Evolutionary conservation across 2,888 invertebrate genomes (phyloP), one percentile per base, ranked within the genome.

Genomic region (Hypselothyrea guttata): DNA sequence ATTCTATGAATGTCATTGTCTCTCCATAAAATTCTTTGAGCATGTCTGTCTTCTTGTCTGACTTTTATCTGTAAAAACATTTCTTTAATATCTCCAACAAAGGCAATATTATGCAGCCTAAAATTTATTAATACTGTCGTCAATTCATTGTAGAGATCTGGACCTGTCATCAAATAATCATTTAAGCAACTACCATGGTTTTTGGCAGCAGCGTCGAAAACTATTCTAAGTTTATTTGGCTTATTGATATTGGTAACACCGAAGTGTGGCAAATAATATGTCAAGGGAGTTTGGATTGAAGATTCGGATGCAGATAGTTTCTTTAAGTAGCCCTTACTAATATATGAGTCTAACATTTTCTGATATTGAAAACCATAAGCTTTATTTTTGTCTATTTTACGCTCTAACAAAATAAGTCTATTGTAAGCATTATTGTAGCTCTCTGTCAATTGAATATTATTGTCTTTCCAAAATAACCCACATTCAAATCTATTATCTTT

Each of bases 21-120:
- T 13, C 16, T 15, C 44, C 44, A 44, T 11, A 33, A 31, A 44
- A 44, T 44, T 44, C 18, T 16, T 31, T 44, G 31, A 2, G 44
- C 44, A 2, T 4, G 16, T 33, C 31, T 22, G 5, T 22, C 22
- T 22, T 22, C 22, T 22, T 22, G 22, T 22, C 22, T 22, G 1
- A 27, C 11, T 12, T 27, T 34, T 12, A 46, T 46, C 22, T 46
- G 33, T 18, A 34, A n/a, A 31, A 44, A 44, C 42, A 30, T 18
- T n/a, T 33, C 11, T 3, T 15, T 15, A 13, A 34, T 34, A 4
- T 34, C 34, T 12, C 34, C 34, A 2, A 34, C 34, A 34, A 34
- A 34, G 12, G 34, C 34, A 7, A 34, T 34, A 12, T 34, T 13
- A 4, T 12, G 5, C 12, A 1, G 12, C 5, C 34, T 12, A 13